These are phyloP conservation scores for Leptopilina myrica DNA, from an alignment of 2,888 invertebrate genomes.

Conservation along the genomic window DNA sequence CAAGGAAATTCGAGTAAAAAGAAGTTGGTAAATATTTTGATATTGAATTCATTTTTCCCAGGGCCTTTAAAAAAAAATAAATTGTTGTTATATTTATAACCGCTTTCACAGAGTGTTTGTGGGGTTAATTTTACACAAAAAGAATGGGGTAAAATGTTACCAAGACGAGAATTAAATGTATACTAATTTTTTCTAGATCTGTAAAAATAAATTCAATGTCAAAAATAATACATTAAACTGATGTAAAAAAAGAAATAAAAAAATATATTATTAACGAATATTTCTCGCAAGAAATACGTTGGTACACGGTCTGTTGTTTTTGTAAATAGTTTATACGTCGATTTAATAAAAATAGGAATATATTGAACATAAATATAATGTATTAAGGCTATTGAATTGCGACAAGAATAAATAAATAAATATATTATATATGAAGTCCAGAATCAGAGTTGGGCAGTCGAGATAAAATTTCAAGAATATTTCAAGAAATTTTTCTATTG, in stretches of 20 bases:
- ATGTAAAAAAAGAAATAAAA: too few relatives aligned
- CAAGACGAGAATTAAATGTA: too few relatives aligned
- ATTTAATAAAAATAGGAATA: conserved; percentile 31
- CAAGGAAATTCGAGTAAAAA: conserved; percentile 16
- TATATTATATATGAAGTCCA: conserved; percentile 58
- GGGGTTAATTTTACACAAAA: too few relatives aligned
- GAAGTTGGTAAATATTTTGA: background rate
- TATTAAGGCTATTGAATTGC: conserved; percentile 55
- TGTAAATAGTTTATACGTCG: conserved; percentile 38
- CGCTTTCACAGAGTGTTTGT: too few relatives aligned
- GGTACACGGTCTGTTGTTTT: conserved; percentile 36
- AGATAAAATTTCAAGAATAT: conserved; percentile 21
- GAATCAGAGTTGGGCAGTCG: conserved; percentile 55
- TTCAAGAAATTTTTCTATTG: conserved; percentile 36
- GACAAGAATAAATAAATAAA: conserved; percentile 58
- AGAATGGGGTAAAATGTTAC: too few relatives aligned
- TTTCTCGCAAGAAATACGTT: conserved; percentile 8
- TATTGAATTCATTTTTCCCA: too few relatives aligned
- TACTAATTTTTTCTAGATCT: background rate
- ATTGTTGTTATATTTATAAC: too few relatives aligned
- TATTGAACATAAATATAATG: conserved; percentile 47
- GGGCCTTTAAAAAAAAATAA: too few relatives aligned
- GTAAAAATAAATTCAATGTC: too few relatives aligned
- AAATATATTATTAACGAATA: too few relatives aligned
- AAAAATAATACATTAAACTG: too few relatives aligned